phyloP scores from a whole-genome alignment of 2,797 vertebrate genomes.

The Oophaga sylvatica region DNA sequence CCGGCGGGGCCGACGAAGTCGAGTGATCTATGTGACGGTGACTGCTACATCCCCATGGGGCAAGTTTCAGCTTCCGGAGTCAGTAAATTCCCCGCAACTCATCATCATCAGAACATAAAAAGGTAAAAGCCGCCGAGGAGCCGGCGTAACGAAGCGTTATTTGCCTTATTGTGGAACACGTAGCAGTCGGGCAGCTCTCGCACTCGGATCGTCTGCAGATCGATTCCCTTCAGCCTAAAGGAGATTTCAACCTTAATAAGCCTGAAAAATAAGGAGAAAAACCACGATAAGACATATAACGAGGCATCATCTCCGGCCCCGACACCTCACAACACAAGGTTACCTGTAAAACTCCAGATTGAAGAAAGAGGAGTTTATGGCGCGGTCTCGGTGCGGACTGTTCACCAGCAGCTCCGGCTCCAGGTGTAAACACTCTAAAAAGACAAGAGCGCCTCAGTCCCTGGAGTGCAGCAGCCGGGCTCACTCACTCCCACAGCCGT shows the following conservation, averaged over 20 bases:
- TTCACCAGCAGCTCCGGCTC: constrained; percentile 62
- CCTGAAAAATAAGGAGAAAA: constrained; percentile 69
- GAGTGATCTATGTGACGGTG: not conserved
- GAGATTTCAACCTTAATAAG: constrained; percentile 85
- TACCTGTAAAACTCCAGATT: constrained; percentile 81
- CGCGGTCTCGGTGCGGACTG: constrained; percentile 62
- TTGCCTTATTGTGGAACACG: constrained; percentile 83
- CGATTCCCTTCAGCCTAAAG: constrained; percentile 90
- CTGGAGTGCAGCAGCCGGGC: too few species aligned
- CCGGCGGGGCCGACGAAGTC: not conserved
- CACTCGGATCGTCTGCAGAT: constrained; percentile 87
- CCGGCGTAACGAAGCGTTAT: constrained; percentile 37
- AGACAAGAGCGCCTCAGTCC: not conserved
- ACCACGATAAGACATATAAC: not conserved
- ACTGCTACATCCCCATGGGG: too few species aligned
- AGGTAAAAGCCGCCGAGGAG: too few species aligned
- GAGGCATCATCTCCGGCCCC: not conserved
- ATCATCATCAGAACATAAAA: not conserved
- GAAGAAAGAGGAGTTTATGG: constrained; percentile 76
- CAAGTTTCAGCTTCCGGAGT: too few species aligned
- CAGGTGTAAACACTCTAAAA: constrained; percentile 75
- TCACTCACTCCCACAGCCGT: too few species aligned
- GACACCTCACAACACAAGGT: not conserved
- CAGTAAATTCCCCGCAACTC: not conserved
- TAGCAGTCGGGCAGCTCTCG: constrained; percentile 93